phyloP scores from a whole-genome alignment of 2,888 invertebrate species.

The Philonicus albiceps region DNA sequence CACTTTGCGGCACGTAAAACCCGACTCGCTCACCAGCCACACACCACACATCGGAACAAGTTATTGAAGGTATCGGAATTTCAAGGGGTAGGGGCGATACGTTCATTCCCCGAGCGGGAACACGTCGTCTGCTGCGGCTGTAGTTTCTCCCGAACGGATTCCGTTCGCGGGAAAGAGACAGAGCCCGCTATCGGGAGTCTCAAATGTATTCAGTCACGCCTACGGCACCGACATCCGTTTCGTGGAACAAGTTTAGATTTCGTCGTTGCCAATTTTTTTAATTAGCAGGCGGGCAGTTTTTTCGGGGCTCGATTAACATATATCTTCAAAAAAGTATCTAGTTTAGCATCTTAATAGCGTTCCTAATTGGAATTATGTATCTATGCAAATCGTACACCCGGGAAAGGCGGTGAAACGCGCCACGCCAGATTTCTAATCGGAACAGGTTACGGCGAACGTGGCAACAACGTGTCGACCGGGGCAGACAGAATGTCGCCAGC shows the following conservation, averaged over 20 bases:
- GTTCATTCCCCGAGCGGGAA: background rate
- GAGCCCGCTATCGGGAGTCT: background rate
- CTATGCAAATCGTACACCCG: background rate
- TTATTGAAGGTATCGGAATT: constrained; percentile 35
- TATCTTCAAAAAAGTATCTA: background rate
- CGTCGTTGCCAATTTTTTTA: constrained; percentile 66
- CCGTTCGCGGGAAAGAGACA: constrained; percentile 55
- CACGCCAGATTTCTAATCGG: constrained; percentile 5
- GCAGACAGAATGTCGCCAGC: constrained; percentile 96
- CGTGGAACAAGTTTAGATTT: constrained; percentile 54
- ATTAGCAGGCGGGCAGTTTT: background rate
- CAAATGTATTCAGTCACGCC: constrained; percentile 48
- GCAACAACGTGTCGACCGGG: constrained; percentile 77
- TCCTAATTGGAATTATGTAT: constrained; percentile 12
- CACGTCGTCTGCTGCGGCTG: too few species aligned
- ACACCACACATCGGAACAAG: constrained; percentile 14
- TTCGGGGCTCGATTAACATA: constrained; percentile 8
- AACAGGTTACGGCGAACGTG: constrained; percentile 58
- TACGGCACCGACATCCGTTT: constrained; percentile 71
- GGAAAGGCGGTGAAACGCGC: constrained; percentile 10
- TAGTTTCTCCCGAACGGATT: constrained; percentile 1
- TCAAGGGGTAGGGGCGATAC: constrained; percentile 57
- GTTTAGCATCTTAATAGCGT: constrained; percentile 3
- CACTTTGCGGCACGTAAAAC: constrained; percentile 20
- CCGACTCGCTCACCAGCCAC: background rate